Evolutionary conservation across 2,797 vertebrate genomes (phyloP).

Genomic region (Schizopygopsis pylzovi): DNA sequence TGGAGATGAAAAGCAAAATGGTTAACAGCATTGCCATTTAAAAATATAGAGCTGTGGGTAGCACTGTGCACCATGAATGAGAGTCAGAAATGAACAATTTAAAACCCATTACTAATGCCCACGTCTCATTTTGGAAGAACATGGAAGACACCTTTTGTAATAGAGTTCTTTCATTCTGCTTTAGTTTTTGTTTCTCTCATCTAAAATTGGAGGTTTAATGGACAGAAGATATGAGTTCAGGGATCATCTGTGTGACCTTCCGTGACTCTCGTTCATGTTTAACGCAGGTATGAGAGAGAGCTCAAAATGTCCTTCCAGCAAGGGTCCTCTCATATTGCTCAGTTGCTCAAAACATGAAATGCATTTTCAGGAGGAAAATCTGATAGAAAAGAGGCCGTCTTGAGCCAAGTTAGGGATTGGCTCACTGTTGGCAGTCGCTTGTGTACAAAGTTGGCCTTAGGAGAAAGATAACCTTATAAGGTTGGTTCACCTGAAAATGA

Average conservation of each 20-base stretch:
- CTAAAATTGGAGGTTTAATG: neutral
- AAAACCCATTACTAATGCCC: constrained; percentile 7
- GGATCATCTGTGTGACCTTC: neutral
- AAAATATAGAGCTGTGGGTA: neutral
- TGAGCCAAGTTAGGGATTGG: constrained; percentile 16
- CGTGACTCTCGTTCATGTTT: neutral
- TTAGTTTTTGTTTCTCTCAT: neutral
- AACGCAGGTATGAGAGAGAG: constrained; percentile 1
- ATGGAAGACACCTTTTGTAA: neutral
- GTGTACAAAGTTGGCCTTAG: constrained; percentile 7
- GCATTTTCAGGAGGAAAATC: neutral
- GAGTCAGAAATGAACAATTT: constrained; percentile 8
- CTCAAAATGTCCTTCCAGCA: neutral
- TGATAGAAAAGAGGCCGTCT: neutral
- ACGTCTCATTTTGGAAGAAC: constrained; percentile 5
- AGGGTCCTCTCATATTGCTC: neutral
- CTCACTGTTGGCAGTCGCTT: constrained; percentile 4
- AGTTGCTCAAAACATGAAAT: neutral
- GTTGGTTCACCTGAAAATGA: constrained; percentile 19
- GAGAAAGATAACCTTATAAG: constrained; percentile 14
- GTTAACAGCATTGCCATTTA: neutral
- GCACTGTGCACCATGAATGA: constrained; percentile 10
- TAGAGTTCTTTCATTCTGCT: neutral
- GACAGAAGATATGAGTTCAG: constrained; percentile 1
- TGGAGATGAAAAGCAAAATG: neutral